A percentile compares a stretch with the other conserved stretches of the same genome.
Conservation (phyloP, 2,113 vertebrate species). For the Istiophorus platypterus region DNA sequence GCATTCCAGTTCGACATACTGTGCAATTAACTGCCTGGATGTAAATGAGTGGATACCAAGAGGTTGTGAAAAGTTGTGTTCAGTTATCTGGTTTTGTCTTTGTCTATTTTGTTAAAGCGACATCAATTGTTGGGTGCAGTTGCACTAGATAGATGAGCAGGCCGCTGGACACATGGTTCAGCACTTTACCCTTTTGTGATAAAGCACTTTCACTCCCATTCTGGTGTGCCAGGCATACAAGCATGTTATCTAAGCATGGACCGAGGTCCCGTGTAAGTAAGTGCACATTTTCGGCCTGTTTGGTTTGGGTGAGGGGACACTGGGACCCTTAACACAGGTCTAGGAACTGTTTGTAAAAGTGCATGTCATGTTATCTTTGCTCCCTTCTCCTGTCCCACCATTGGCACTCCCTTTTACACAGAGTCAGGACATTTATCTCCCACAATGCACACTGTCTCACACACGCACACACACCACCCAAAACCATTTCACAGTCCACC, state of each 20-base stretch:
- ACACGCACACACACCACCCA: conserved; percentile 58
- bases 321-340: conserved; percentile 27
- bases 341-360: conserved; percentile 38
- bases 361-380: conserved; percentile 68
- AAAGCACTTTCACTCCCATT: conserved; percentile 52
- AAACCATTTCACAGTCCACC: conserved; percentile 65
- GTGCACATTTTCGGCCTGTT: conserved; percentile 13
- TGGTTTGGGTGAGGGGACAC: conserved; percentile 15
- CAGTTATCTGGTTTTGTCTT: conserved; percentile 51
- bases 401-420: conserved; percentile 74
- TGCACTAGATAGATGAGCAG: conserved; percentile 48
- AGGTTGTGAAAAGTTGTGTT: conserved; percentile 11
- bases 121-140: conserved; percentile 47
- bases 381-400: conserved; percentile 63
- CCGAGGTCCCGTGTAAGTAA: neutral
- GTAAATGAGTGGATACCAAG: conserved; percentile 45
- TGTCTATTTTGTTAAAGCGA: conserved; percentile 59
- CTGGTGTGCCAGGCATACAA: conserved; percentile 20
- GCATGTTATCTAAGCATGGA: conserved; percentile 53
- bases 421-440: conserved; percentile 77
- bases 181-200: conserved; percentile 45
- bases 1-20: conserved; percentile 71
- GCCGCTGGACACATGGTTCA: conserved; percentile 33
- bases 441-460: conserved; percentile 64
- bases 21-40: conserved; percentile 67